Evolutionary conservation across 2,113 vertebrate genomes (phyloP).

Genomic region (Xenopus borealis): DNA sequence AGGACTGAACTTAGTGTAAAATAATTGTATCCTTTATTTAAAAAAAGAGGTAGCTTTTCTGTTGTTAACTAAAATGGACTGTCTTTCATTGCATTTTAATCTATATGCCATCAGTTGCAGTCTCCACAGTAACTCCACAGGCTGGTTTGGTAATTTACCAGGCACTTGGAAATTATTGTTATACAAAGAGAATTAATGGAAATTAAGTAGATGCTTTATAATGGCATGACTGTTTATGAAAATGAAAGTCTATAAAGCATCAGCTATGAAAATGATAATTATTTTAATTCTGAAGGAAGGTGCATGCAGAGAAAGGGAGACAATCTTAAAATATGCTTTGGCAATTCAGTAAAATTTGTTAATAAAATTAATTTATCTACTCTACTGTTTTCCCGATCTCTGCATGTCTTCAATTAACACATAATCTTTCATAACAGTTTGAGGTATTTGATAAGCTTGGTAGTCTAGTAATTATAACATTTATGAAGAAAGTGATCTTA

Average conservation of each 20-base stretch:
- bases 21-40: too few species aligned
- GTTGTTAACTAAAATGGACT: conserved; percentile 18
- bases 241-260: conserved; percentile 45
- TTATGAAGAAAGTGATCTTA: conserved; percentile 45
- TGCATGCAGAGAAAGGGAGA: conserved; percentile 28
- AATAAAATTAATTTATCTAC: conserved; percentile 58
- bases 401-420: conserved; percentile 55
- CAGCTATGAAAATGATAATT: conserved; percentile 42
- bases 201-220: conserved; percentile 46
- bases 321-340: conserved; percentile 40
- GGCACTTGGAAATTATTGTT: conserved; percentile 33
- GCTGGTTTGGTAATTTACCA: conserved; percentile 34
- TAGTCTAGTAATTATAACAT: conserved; percentile 46
- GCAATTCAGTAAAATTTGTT: conserved; percentile 49
- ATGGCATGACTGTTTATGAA: conserved; percentile 46
- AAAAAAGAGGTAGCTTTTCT: not conserved
- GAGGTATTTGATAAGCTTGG: conserved; percentile 49
- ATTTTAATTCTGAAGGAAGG: conserved; percentile 40
- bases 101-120: conserved; percentile 16
- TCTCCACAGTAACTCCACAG: conserved; percentile 36
- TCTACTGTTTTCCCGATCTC: conserved; percentile 52
- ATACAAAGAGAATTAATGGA: conserved; percentile 39
- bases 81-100: conserved; percentile 27
- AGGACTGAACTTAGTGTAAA: too few species aligned
- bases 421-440: conserved; percentile 51